Base-by-base conservation (phyloP, 1,140 invertebrate genomes). In the Rhagoletis zephyria region DNA sequence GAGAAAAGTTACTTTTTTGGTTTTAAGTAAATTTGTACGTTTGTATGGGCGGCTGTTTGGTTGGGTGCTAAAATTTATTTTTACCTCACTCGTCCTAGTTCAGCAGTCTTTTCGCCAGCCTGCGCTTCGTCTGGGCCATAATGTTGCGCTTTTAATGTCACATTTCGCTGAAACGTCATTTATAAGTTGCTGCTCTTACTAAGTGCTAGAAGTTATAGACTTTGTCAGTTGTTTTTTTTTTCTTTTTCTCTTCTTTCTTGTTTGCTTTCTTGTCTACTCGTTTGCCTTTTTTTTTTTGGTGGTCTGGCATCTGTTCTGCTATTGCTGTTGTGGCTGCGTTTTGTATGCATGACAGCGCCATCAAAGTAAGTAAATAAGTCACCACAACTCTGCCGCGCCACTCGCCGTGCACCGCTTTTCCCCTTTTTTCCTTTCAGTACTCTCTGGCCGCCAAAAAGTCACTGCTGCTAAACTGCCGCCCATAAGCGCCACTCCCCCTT, bases 1-100 rank as follows among this genome's bases (percentile, higher is more conserved):
- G 74, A 81, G 48, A 56, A 81, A 81, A 81, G 74, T 81, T 81
- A 81, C 74, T 81, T 81, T 81, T 81, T 81, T 81, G 74, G 74
- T 81, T 81, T 74, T 67, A 67, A 67, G 51, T 51, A 30, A 81
- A 14, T 81, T 51, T 56, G 74, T 56, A 6, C 16, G 16, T n/a
- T 16, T 48, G 6, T 56, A 30, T 16, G 74, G 14, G 74, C n/a
- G n/a, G 45, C n/a, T 56, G 12, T n/a, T 3, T 70, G 6, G n/a
- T 81, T 7, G 61, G n/a, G 45, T 59, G 74, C 16, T 56, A n/a
- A 30, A 30, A 30, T 30, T 30, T 30, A 0, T 30, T 30, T 30
- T 30, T 30, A 30, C 30, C 30, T 14, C n/a, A 2, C 61, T 63
- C 61, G 12, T 14, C 61, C 1, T n/a, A 16, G n/a, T n/a, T 9